Percentiles rank a stretch among this genome's conserved stretches.
phyloP scores from a whole-genome alignment of 2,113 vertebrate genomes.

The Cephalophus harveyi region DNA sequence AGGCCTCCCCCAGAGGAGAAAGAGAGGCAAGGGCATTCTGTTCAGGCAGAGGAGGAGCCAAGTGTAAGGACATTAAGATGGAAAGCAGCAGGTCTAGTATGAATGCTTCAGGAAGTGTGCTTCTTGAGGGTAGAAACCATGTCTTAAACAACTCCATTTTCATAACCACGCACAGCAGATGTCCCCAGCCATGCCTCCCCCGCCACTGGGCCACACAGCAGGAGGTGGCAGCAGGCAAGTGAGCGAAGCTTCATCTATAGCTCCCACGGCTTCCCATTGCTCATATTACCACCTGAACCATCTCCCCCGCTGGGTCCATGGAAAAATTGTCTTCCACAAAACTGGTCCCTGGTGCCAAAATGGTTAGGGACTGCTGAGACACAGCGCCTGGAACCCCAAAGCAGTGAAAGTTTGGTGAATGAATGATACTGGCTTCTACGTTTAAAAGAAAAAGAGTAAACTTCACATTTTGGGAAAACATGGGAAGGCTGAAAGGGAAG shows the following conservation, averaged over 20 bases:
- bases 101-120: neutral
- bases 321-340: neutral
- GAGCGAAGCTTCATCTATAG: neutral
- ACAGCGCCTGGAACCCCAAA: neutral
- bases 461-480: neutral
- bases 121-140: neutral
- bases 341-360: neutral
- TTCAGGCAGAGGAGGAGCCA: neutral
- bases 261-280: neutral
- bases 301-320: neutral
- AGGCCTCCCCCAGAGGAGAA: neutral
- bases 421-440: neutral
- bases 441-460: neutral
- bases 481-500: neutral
- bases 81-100: neutral
- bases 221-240: neutral
- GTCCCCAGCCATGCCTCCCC: neutral
- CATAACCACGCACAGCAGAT: neutral
- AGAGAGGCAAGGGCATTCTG: neutral
- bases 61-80: neutral
- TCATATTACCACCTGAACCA: neutral
- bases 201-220: neutral
- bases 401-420: neutral
- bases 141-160: neutral
- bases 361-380: neutral